phyloP scores from a whole-genome alignment of 2,113 vertebrate species.

The Sylvicapra grimmia region DNA sequence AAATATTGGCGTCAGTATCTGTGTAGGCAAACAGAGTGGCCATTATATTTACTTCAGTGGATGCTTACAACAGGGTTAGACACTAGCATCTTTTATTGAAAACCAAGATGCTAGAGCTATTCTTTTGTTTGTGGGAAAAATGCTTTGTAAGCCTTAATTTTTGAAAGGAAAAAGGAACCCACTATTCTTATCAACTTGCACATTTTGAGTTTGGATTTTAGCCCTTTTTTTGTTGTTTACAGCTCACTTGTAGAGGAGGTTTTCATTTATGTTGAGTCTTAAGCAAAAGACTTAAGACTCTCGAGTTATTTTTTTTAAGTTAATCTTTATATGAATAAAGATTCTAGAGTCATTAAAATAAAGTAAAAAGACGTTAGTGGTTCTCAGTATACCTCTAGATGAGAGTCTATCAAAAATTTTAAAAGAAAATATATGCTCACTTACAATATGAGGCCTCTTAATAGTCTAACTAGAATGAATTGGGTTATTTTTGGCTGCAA shows the following conservation, averaged over 20 bases:
- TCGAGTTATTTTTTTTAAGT: neutral
- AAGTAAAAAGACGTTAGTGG: neutral
- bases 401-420: neutral
- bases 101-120: slow-evolving; percentile 63
- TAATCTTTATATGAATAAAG: neutral
- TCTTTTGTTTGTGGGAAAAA: slow-evolving; percentile 60
- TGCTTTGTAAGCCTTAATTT: slow-evolving; percentile 56
- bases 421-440: neutral
- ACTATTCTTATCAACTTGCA: slow-evolving; percentile 26
- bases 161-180: slow-evolving; percentile 10
- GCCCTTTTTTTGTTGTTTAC: slow-evolving; percentile 17
- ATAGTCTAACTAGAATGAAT: slow-evolving; percentile 7
- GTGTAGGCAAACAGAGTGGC: slow-evolving; percentile 75
- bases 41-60: slow-evolving; percentile 75
- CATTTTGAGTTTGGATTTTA: slow-evolving; percentile 37
- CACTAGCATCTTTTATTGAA: slow-evolving; percentile 71
- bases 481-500: slow-evolving; percentile 23
- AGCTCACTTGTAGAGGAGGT: neutral
- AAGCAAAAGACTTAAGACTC: slow-evolving; percentile 9
- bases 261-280: slow-evolving; percentile 34
- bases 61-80: slow-evolving; percentile 69
- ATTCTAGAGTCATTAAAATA: neutral
- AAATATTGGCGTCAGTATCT: slow-evolving; percentile 53
- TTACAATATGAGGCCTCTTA: neutral
- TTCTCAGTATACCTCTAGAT: neutral